Conservation (phyloP, 2,113 vertebrate species). For the Echinops telfairi region DNA sequence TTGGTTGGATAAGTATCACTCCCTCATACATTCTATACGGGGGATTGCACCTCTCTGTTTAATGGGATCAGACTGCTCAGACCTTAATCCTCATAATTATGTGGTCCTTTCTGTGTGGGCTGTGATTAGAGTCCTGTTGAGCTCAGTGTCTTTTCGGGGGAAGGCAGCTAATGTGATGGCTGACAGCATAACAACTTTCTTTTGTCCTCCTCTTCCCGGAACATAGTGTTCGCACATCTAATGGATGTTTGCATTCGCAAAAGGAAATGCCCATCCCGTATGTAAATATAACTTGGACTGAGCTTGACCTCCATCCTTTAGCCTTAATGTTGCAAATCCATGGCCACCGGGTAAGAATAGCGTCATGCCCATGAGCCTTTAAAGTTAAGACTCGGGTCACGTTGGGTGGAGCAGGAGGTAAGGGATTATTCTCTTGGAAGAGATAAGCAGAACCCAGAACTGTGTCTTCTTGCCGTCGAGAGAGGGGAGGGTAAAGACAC, state of each 20-base stretch:
- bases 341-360: slow-evolving; percentile 50
- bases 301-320: slow-evolving; percentile 70
- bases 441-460: slow-evolving; percentile 1
- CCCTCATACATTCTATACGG: background rate
- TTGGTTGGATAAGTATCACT: background rate
- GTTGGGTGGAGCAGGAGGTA: slow-evolving; percentile 51
- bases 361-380: slow-evolving; percentile 24
- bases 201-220: slow-evolving; percentile 63
- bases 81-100: slow-evolving; percentile 40
- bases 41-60: slow-evolving; percentile 56
- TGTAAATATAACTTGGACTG: slow-evolving; percentile 74
- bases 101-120: slow-evolving; percentile 42
- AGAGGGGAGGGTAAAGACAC: background rate
- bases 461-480: slow-evolving; percentile 33
- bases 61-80: background rate
- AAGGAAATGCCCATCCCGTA: slow-evolving; percentile 55
- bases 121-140: slow-evolving; percentile 69
- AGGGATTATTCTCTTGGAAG: slow-evolving; percentile 26
- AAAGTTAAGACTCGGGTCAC: slow-evolving; percentile 59
- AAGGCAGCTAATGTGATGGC: slow-evolving; percentile 44
- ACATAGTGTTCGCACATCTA: slow-evolving; percentile 66
- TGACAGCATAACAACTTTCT: slow-evolving; percentile 59
- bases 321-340: slow-evolving; percentile 55
- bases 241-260: slow-evolving; percentile 71
- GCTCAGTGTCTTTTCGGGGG: slow-evolving; percentile 35